A percentile compares a stretch with the other conserved stretches of the same genome.
Conservation (phyloP, 2,113 vertebrate genomes). For the Mohoua ochrocephala region DNA sequence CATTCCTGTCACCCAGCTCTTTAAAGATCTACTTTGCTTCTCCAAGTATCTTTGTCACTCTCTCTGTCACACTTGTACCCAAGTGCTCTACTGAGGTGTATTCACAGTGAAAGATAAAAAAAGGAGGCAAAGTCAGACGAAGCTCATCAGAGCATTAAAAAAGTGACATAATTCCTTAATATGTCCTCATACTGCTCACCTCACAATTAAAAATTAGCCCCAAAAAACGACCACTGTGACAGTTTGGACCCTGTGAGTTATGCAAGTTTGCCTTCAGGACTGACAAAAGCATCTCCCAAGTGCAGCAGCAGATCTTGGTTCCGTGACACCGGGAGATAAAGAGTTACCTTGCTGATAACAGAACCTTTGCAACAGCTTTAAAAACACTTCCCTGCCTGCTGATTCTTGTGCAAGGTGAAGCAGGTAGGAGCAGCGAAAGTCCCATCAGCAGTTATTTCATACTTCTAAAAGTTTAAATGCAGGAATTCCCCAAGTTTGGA, state of each 20-base stretch:
- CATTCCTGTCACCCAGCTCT: background rate
- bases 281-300: background rate
- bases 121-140: background rate
- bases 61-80: background rate
- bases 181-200: background rate
- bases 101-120: background rate
- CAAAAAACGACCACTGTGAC: background rate
- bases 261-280: background rate
- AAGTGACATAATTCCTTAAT: background rate
- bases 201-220: background rate
- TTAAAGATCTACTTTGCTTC: background rate
- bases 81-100: background rate
- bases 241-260: background rate
- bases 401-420: background rate
- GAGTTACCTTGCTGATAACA: background rate
- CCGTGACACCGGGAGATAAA: background rate
- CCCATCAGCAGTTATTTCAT: background rate
- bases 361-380: background rate
- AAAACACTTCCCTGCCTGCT: background rate
- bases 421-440: background rate
- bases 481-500: background rate
- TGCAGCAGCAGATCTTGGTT: background rate
- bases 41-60: background rate
- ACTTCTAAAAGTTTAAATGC: background rate
- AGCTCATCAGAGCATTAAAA: background rate